Base-by-base conservation (phyloP, 2,797 vertebrate species). In the Muraenolepis orangiensis region DNA sequence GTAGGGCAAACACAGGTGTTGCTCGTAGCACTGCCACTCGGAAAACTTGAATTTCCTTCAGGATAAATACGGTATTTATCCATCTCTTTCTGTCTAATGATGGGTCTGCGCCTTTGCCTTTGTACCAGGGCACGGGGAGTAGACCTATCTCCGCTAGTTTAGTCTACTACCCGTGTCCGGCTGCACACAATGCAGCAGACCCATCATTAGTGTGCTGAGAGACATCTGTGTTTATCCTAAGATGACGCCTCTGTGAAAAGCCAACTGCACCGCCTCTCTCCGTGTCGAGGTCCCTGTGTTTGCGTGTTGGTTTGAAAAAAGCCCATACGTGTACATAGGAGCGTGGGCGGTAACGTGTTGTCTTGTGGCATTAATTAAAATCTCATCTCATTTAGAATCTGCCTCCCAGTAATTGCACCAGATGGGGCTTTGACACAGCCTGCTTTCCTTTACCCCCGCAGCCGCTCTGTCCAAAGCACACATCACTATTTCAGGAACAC, bases 301-400 rank as follows among this genome's bases (percentile, higher is more conserved):
- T 34, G 32, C 32, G 3, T 4, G 36, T 38, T 38, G 6, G 36
- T 38, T 34, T 38, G 36, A 6, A 38, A 6, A 11, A 38, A 1
- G 36, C 36, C 10, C 36, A 38, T 38, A 38, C 36, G 4, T 38
- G 36, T 57, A 23, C 51, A 23, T 57, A 23, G 20, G 51, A n/a
- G 51, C 23, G 51, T 23, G 51, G 51, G 46, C 20, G 51, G 51
- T 57, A n/a, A 57, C 51, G 23, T 57, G 51, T 23, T 57, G 51
- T 57, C 51, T 57, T 67, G 66, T 8, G 29, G 12, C 29, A n/a
- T 36, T 34, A 69, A 69, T 69, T 69, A 34, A 69, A 69, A 34
- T 69, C 68, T 69, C 18, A 36, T 69, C 32, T 34, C 68, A 31
- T 34, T 18, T 18, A 31, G 68, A 34, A 69, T n/a, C 68, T 69